Base-by-base conservation (phyloP, 1,140 invertebrate genomes). In the Xylocopa sonorina region DNA sequence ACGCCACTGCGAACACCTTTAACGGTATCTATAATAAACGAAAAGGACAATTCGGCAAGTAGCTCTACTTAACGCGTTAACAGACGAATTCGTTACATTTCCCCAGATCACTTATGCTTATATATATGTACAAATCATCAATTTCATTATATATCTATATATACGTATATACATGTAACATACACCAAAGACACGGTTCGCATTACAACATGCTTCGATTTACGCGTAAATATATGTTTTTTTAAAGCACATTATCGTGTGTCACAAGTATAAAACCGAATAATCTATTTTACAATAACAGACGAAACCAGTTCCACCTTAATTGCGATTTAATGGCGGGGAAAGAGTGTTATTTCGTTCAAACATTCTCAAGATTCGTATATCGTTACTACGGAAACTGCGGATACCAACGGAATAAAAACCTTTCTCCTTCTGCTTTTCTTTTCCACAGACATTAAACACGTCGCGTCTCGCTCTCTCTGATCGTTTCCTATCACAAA, bases 41-140 rank as follows among this genome's bases (percentile, higher is more conserved):
- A 21, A 48, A 51, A 46, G 9, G 55, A 75, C 32, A 55, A 53
- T 51, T 74, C 34, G 58, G 24, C 12, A 34, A 48, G 12, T 72
- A 58, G 51, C 29, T 41, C 14, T 72, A 48, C 69, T 64, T 46
- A 81, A 81, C 60, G 41, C 55, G 68, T 29, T 38, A 66, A 46
- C 34, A 53, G 48, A 51, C 38, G 21, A 78, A 78, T 83, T 82
- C 66, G 14, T 51, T 80, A 41, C 68, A 82, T 58, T 66, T 66
- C 18, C 41, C 46, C 43, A 68, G 32, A 32, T 66, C 62, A 85
- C 63, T 64, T 85, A 85, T 34, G 57, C 29, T 84, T 81, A 78
- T 55, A 78, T 55, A 78, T 85, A 85, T 85, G 34, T 85, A 85
- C 84, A 85, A 85, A 85, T 85, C 58, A 68, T 78, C 67, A 53